A percentile compares a stretch with the other conserved stretches of the same genome.
These are phyloP conservation scores for Lasioglossum lativentre DNA, from an alignment of 2,888 invertebrate species.

Conservation along the genomic window DNA sequence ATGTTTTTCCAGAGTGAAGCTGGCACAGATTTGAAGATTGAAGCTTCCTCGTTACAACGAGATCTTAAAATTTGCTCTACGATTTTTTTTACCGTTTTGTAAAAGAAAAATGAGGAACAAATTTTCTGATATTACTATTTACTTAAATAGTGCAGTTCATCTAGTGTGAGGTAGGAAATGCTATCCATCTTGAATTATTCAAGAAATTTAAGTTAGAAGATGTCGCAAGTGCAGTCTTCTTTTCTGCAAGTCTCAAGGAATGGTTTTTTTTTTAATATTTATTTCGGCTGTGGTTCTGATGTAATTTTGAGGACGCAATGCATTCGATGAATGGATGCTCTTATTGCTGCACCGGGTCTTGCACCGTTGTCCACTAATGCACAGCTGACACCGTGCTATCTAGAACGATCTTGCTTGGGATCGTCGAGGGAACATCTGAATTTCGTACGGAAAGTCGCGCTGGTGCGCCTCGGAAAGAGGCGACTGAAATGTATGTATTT, in stretches of 20 bases:
- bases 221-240: background rate
- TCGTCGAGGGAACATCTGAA: conserved; percentile 34
- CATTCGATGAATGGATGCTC: background rate
- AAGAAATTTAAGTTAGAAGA: background rate
- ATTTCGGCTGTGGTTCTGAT: background rate
- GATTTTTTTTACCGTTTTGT: background rate
- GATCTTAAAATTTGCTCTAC: accelerated
- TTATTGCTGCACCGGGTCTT: background rate
- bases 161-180: no score
- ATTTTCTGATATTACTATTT: background rate
- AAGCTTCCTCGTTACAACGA: background rate
- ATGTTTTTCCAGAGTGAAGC: background rate
- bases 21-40: background rate
- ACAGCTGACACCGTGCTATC: background rate
- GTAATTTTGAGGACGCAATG: background rate
- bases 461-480: conserved; percentile 29
- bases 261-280: background rate
- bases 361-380: conserved; percentile 6
- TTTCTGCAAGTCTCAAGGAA: background rate
- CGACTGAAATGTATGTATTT: conserved; percentile 61
- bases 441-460: conserved; percentile 48
- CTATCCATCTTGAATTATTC: no score
- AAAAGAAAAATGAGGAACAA: background rate
- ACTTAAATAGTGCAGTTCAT: no score
- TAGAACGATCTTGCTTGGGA: background rate